Conservation (phyloP, 2,797 vertebrate genomes). For the Etheostoma nigrum region DNA sequence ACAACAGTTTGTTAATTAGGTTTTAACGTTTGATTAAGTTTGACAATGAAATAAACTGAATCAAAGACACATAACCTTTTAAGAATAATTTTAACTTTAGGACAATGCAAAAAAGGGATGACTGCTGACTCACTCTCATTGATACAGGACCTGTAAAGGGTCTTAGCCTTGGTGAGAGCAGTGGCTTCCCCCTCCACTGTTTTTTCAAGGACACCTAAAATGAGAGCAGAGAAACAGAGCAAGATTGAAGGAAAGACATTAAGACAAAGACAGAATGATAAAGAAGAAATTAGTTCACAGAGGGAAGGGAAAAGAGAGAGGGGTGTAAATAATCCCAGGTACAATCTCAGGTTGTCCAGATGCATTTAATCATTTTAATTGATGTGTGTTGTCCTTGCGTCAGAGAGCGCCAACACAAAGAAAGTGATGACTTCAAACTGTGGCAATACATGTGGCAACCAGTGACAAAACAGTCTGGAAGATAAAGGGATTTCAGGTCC, state of each 20-base stretch:
- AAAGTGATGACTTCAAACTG: slow-evolving; percentile 11
- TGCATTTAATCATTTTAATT: slow-evolving; percentile 35
- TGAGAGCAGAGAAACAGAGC: slow-evolving; percentile 50
- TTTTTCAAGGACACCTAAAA: slow-evolving; percentile 85
- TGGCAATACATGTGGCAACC: neutral
- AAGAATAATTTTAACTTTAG: neutral
- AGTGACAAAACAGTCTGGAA: slow-evolving; percentile 12
- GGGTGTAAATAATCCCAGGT: slow-evolving; percentile 35
- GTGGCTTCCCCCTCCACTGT: slow-evolving; percentile 74
- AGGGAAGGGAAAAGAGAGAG: neutral
- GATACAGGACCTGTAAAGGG: slow-evolving; percentile 92
- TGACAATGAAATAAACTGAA: slow-evolving; percentile 8
- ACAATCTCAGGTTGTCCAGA: slow-evolving; percentile 23
- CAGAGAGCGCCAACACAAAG: slow-evolving; percentile 4
- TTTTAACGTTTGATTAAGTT: neutral
- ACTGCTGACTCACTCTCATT: slow-evolving; percentile 91
- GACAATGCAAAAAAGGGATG: slow-evolving; percentile 19
- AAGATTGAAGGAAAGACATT: slow-evolving; percentile 25
- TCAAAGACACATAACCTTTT: slow-evolving; percentile 5
- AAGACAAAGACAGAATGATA: slow-evolving; percentile 25
- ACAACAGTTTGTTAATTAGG: neutral
- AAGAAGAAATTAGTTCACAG: slow-evolving; percentile 5
- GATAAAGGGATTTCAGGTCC: too few relatives aligned
- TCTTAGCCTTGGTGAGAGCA: slow-evolving; percentile 93
- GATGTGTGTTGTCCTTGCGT: slow-evolving; percentile 12